phyloP scores from a whole-genome alignment of 2,888 invertebrate genomes.

The Mantis religiosa region DNA sequence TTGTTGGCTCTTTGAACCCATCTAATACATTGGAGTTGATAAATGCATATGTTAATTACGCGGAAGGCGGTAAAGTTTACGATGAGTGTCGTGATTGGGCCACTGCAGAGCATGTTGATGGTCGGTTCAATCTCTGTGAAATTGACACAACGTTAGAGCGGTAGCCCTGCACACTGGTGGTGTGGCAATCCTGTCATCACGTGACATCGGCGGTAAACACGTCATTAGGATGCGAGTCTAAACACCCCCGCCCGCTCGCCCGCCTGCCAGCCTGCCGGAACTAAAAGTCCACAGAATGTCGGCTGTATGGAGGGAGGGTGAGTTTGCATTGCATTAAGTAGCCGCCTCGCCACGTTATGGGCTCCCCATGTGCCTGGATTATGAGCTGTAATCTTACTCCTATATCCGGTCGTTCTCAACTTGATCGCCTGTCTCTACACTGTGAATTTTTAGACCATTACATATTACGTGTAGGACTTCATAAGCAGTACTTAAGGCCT shows the following conservation, averaged over 20 bases:
- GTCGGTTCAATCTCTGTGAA: not conserved
- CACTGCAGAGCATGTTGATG: not conserved
- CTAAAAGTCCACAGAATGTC: slow-evolving; percentile 18
- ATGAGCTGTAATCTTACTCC: slow-evolving; percentile 14
- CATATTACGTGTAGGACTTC: not conserved
- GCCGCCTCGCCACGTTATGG: slow-evolving; percentile 1
- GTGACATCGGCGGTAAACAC: slow-evolving; percentile 25
- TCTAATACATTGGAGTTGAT: not conserved
- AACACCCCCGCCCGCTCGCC: not conserved
- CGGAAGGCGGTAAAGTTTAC: not conserved
- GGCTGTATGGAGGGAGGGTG: not conserved
- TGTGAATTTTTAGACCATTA: not conserved
- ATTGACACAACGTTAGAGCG: not conserved
- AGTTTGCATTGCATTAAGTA: slow-evolving; percentile 24
- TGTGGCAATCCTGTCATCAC: slow-evolving; percentile 10
- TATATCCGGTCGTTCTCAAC: not conserved
- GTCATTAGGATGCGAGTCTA: slow-evolving; percentile 27
- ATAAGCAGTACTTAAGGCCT: too few species aligned
- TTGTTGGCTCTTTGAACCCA: too few species aligned
- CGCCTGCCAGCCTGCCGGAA: not conserved
- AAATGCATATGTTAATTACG: not conserved
- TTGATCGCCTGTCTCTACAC: not conserved
- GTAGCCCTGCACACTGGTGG: not conserved
- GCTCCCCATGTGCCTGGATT: slow-evolving; percentile 10
- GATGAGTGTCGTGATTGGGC: not conserved